Percentiles rank a stretch among this genome's conserved stretches.
These are phyloP conservation scores for Tipula lateralis DNA, from an alignment of 2,888 invertebrate genomes.

Conservation along the genomic window DNA sequence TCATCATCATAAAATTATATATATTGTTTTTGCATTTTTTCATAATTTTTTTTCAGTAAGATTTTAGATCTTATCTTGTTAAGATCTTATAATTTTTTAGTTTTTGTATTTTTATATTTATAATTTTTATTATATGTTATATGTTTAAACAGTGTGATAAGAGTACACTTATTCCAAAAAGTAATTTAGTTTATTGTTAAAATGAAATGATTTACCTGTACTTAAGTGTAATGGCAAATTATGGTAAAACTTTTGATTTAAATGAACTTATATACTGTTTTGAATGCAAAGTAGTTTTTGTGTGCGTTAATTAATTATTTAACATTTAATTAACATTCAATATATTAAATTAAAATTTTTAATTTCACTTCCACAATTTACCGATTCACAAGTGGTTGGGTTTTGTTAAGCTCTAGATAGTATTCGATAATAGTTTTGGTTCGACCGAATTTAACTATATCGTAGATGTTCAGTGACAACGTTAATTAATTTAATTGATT, in stretches of 20 bases:
- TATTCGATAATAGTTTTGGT: neutral
- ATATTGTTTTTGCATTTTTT: neutral
- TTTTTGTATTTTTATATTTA: conserved; percentile 12
- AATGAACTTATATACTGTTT: neutral
- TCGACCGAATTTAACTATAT: neutral
- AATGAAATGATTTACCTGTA: conserved; percentile 46
- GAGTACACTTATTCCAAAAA: neutral
- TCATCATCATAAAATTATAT: neutral
- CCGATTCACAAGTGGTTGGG: neutral
- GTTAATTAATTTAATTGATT: neutral
- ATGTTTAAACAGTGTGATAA: conserved; percentile 7
- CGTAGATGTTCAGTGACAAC: neutral
- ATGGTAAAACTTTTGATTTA: conserved; percentile 44
- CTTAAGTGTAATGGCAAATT: conserved; percentile 46
- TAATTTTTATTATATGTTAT: neutral
- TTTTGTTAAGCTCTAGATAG: too few species aligned
- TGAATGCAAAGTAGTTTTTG: neutral
- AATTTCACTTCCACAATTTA: neutral
- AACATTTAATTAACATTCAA: neutral
- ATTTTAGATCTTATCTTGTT: conserved; percentile 28
- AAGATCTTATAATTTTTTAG: neutral
- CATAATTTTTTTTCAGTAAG: neutral
- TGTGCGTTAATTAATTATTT: neutral
- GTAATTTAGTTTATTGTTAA: neutral
- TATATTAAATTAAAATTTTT: neutral